These are phyloP conservation scores for Drosophila paulistorum DNA, from an alignment of 1,140 invertebrate species.

Conservation along the genomic window DNA sequence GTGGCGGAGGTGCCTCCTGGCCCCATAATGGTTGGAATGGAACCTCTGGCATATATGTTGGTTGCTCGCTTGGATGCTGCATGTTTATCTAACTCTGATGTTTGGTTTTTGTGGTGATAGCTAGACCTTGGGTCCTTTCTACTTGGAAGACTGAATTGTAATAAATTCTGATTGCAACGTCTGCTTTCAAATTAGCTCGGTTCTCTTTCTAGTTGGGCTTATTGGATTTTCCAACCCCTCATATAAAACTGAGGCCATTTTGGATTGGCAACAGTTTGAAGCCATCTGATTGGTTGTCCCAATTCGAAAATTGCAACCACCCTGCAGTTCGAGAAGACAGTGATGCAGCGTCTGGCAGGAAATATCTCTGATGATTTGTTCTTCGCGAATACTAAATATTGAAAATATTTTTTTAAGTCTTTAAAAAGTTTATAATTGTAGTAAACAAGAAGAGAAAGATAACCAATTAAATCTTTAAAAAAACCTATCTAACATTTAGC, in stretches of 20 bases:
- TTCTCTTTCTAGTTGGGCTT: slow-evolving; percentile 32
- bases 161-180: slow-evolving; percentile 59
- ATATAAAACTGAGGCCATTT: slow-evolving; percentile 53
- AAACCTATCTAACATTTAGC: too few relatives aligned
- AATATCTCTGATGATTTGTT: too few relatives aligned
- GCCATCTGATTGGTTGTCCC: slow-evolving; percentile 49
- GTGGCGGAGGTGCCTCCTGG: slow-evolving; percentile 74
- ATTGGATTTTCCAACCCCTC: slow-evolving; percentile 67
- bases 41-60: slow-evolving; percentile 81
- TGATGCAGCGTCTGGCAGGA: not conserved
- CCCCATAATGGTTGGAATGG: slow-evolving; percentile 80
- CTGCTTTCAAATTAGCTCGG: slow-evolving; percentile 39
- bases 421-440: too few relatives aligned
- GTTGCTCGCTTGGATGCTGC: slow-evolving; percentile 74
- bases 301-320: slow-evolving; percentile 17
- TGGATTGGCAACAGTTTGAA: slow-evolving; percentile 63
- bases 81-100: slow-evolving; percentile 34
- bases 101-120: slow-evolving; percentile 2
- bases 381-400: too few relatives aligned
- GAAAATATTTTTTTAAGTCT: too few relatives aligned
- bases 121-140: slow-evolving; percentile 65
- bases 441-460: too few relatives aligned
- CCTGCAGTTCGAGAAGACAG: not conserved
- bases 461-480: too few relatives aligned
- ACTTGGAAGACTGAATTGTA: slow-evolving; percentile 69